Conservation (phyloP, 2,113 vertebrate genomes). For the Rhinoptilus africanus region DNA sequence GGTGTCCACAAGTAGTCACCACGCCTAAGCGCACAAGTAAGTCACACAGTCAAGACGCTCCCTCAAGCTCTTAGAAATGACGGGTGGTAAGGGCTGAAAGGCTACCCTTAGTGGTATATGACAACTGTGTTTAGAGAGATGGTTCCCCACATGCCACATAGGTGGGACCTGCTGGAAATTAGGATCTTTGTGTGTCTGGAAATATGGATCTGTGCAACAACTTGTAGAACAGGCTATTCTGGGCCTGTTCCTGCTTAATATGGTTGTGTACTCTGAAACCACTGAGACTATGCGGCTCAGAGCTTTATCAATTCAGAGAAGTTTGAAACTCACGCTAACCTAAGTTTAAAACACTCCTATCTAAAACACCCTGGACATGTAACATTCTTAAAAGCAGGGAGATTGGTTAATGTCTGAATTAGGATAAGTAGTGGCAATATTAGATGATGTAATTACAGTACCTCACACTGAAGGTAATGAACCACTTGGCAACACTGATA, state of each 20-base stretch:
- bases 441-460: not conserved
- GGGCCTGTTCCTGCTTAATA: not conserved
- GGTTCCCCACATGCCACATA: not conserved
- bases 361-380: not conserved
- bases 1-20: not conserved
- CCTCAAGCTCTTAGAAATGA: not conserved
- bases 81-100: not conserved
- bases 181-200: not conserved
- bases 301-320: not conserved
- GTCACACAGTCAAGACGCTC: not conserved
- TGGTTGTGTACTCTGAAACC: not conserved
- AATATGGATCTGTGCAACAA: not conserved
- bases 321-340: not conserved
- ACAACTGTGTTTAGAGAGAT: not conserved
- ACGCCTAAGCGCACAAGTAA: not conserved
- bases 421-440: not conserved
- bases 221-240: not conserved
- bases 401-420: not conserved
- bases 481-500: not conserved
- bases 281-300: not conserved
- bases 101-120: not conserved
- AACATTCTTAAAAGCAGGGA: not conserved
- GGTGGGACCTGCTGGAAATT: not conserved
- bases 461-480: not conserved
- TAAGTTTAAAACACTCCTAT: not conserved